Conservation (phyloP, 1,140 invertebrate species). For the Temnothorax longispinosus region DNA sequence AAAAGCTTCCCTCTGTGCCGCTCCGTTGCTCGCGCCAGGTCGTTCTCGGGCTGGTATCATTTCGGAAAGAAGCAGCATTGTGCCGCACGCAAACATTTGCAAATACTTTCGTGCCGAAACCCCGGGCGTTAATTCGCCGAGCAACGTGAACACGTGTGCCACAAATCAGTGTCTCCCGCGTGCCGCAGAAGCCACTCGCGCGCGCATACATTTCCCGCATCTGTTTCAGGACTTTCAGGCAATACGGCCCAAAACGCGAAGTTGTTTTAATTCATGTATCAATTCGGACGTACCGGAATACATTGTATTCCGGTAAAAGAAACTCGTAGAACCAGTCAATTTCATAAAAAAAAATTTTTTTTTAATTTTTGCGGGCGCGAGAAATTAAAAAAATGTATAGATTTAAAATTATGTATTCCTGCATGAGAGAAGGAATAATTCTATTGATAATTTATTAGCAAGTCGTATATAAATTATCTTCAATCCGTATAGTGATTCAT, state of each 20-base stretch:
- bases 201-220: not conserved
- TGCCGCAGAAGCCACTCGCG: not conserved
- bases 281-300: not conserved
- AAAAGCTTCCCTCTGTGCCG: constrained; percentile 56
- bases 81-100: constrained; percentile 38
- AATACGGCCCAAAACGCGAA: not conserved
- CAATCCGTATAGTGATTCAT: not conserved
- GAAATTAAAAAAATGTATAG: not conserved
- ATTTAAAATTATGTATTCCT: not conserved
- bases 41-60: constrained; percentile 30
- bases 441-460: not conserved
- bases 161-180: constrained; percentile 25
- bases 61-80: constrained; percentile 39
- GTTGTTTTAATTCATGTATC: not conserved
- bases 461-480: not conserved
- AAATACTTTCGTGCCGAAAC: constrained; percentile 44
- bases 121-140: constrained; percentile 43
- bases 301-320: not conserved
- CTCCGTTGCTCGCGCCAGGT: constrained; percentile 8
- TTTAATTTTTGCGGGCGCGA: not conserved
- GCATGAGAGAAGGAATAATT: not conserved
- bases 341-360: not conserved
- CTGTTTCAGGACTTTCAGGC: not conserved
- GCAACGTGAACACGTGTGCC: constrained; percentile 40
- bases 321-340: not conserved